Conservation (phyloP, 2,113 vertebrate species). For the Chloroceryle aenea region DNA sequence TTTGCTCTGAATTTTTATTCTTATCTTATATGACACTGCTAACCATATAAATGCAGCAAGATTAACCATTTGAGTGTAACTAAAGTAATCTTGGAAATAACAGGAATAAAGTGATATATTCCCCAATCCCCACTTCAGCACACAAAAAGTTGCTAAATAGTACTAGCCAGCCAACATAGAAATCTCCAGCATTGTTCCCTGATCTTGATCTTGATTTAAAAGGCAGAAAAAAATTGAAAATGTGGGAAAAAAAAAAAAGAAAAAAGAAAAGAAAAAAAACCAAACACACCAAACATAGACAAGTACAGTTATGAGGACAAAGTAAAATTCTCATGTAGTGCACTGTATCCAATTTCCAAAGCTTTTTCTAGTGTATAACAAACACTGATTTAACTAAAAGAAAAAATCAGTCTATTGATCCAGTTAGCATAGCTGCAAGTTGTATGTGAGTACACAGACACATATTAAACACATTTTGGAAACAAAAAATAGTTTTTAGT, state of each 20-base stretch:
- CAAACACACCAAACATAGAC: not conserved
- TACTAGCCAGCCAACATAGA: constrained; percentile 19
- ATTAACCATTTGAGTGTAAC: not conserved
- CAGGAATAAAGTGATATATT: not conserved
- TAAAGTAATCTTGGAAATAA: constrained; percentile 36
- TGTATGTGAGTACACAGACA: not conserved
- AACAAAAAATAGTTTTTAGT: not conserved
- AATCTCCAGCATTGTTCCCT: constrained; percentile 24
- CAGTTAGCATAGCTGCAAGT: not conserved
- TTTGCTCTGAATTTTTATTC: not conserved
- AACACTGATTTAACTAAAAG: not conserved
- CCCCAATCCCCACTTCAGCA: not conserved
- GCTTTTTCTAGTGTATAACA: not conserved
- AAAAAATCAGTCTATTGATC: not conserved
- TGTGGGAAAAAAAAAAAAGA: not conserved
- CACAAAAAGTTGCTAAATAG: constrained; percentile 35
- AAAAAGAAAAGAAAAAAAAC: not conserved
- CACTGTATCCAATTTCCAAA: not conserved
- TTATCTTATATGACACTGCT: not conserved
- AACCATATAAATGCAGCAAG: not conserved
- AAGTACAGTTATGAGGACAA: not conserved
- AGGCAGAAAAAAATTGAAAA: not conserved
- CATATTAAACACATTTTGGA: not conserved
- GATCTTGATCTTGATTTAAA: constrained; percentile 27
- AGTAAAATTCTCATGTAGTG: not conserved